Conservation (phyloP, 2,113 vertebrate genomes). For the Podocnemis expansa region DNA sequence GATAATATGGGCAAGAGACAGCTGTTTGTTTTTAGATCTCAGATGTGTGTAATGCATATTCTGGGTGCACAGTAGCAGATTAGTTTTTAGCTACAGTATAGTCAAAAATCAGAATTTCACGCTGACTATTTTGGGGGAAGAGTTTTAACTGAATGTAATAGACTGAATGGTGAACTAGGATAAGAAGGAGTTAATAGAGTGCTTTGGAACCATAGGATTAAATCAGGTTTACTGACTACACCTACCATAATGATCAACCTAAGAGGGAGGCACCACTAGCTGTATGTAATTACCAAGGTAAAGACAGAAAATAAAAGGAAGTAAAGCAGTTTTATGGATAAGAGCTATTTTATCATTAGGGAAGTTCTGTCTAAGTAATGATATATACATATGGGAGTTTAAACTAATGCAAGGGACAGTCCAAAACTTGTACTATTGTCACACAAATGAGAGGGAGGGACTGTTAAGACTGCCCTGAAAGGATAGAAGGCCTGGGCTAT, state of each 20-base stretch:
- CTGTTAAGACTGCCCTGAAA: neutral
- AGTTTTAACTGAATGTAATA: neutral
- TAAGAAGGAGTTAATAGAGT: neutral
- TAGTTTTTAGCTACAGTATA: neutral
- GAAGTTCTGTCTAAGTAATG: neutral
- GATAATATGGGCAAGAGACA: neutral
- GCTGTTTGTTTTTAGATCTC: neutral
- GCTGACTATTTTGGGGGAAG: neutral
- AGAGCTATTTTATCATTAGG: neutral
- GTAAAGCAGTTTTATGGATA: neutral
- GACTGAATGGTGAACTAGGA: neutral
- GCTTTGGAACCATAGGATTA: neutral
- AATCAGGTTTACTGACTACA: neutral
- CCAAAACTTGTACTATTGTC: neutral
- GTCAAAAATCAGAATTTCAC: neutral
- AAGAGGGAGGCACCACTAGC: neutral
- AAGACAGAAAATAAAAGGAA: neutral
- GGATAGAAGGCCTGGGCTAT: neutral
- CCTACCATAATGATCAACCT: neutral
- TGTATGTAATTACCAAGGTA: neutral
- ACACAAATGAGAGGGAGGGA: accelerated
- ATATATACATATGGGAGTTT: neutral
- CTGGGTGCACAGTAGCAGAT: neutral
- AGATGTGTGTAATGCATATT: neutral
- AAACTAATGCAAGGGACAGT: neutral